A percentile compares a stretch with the other conserved stretches of the same genome.
phyloP scores from a whole-genome alignment of 2,888 invertebrate genomes.

The Blastobasis adustella region DNA sequence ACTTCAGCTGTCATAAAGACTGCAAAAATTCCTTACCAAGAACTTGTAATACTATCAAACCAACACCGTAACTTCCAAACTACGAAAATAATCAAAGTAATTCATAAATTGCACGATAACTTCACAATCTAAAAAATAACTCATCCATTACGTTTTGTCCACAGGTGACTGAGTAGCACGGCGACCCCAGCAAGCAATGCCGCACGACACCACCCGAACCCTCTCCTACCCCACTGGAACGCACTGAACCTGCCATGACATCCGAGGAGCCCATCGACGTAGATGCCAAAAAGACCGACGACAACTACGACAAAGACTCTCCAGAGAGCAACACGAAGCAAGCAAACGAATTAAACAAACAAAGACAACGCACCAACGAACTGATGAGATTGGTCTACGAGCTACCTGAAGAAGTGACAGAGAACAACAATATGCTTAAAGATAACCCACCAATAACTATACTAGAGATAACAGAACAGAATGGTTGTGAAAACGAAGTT shows the following conservation, averaged over 20 bases:
- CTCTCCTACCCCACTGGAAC: conserved; percentile 18
- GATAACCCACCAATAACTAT: conserved; percentile 66
- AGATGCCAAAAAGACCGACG: conserved; percentile 48
- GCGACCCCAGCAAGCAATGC: conserved; percentile 34
- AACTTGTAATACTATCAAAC: too few relatives aligned
- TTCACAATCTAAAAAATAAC: too few relatives aligned
- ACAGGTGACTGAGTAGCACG: conserved; percentile 14
- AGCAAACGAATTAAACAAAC: too few relatives aligned
- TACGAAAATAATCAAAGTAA: too few relatives aligned
- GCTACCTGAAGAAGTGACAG: conserved; percentile 56
- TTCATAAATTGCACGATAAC: too few relatives aligned
- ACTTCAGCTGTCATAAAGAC: too few relatives aligned
- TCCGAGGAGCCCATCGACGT: conserved; percentile 64
- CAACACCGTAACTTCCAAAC: too few relatives aligned
- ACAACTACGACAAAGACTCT: conserved; percentile 44
- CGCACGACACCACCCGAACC: conserved; percentile 14
- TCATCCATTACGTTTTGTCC: conserved; percentile 8
- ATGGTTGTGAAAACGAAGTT: conserved; percentile 62
- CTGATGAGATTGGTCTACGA: conserved; percentile 68
- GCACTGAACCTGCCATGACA: conserved; percentile 54
- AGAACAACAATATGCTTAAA: conserved; percentile 63
- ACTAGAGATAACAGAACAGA: conserved; percentile 63
- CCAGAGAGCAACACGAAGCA: conserved; percentile 34
- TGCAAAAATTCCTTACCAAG: too few relatives aligned
- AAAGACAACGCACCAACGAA: conserved; percentile 40